Evolutionary conservation across 2,797 vertebrate genomes (phyloP).

Genomic region (Coranthus polyacanthus): DNA sequence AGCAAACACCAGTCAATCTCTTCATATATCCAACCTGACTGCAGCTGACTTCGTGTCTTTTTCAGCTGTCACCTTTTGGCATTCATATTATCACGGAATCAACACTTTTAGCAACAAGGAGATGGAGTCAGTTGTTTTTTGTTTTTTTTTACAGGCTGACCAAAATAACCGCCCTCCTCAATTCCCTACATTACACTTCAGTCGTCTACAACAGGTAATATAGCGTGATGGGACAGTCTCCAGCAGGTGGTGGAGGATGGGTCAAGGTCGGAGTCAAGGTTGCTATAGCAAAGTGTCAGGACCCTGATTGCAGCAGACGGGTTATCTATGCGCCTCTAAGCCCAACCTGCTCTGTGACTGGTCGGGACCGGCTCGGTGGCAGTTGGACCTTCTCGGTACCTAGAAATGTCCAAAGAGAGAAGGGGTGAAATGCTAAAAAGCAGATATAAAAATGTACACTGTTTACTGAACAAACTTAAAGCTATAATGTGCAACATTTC

Average conservation of each 20-base stretch:
- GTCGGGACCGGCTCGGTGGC: constrained; percentile 28
- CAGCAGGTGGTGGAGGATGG: constrained; percentile 38
- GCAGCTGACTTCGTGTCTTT: background rate
- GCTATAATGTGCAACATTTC: no score
- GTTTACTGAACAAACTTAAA: no score
- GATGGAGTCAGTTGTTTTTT: background rate
- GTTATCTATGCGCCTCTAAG: constrained; percentile 55
- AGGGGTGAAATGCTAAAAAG: constrained; percentile 13
- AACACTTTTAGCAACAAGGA: background rate
- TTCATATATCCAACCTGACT: constrained; percentile 4
- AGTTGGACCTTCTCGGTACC: constrained; percentile 20
- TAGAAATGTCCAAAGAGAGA: background rate
- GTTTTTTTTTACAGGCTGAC: no score
- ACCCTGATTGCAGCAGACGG: constrained; percentile 66
- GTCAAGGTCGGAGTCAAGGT: constrained; percentile 56
- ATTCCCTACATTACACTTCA: constrained; percentile 3
- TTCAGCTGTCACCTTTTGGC: background rate
- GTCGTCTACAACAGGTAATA: constrained; percentile 15
- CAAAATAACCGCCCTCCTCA: background rate
- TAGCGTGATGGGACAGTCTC: constrained; percentile 31
- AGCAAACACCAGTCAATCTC: constrained; percentile 14
- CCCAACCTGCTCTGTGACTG: constrained; percentile 49
- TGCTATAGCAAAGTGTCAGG: constrained; percentile 49
- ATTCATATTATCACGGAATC: background rate
- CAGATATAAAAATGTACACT: no score